Conservation (phyloP, 2,888 invertebrate genomes). For the Dicyrtoma fusca region DNA sequence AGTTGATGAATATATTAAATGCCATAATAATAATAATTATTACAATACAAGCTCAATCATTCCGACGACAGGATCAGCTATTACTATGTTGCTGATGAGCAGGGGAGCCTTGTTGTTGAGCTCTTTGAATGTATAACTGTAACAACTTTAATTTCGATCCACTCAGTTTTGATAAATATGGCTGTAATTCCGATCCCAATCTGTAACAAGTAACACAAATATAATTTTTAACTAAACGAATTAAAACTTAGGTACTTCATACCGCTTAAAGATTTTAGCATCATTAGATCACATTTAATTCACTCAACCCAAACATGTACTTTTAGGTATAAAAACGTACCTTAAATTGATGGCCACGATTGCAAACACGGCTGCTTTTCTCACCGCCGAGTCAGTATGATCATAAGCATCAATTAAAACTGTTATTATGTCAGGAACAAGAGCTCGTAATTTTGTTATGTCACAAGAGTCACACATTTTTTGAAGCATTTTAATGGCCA, state of each 20-base stretch:
- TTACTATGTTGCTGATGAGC: conserved; percentile 21
- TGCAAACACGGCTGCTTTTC: conserved; percentile 96
- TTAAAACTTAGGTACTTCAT: no score
- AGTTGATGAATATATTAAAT: no score
- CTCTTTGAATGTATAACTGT: conserved; percentile 75
- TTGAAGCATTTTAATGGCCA: conserved; percentile 57
- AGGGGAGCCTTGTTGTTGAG: conserved; percentile 59
- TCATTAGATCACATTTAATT: no score
- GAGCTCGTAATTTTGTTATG: conserved; percentile 49
- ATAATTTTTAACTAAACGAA: no score
- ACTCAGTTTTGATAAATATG: conserved; percentile 77
- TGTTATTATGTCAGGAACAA: conserved; percentile 52
- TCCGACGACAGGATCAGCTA: conserved; percentile 19
- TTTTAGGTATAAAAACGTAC: no score
- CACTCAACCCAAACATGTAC: no score
- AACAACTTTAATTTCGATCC: conserved; percentile 88
- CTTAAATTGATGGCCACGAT: conserved; percentile 92
- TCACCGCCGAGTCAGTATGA: conserved; percentile 85
- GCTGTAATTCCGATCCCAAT: conserved; percentile 60
- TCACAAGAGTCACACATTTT: conserved; percentile 55
- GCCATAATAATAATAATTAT: no score
- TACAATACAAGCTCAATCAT: not conserved
- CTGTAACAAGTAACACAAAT: conserved; percentile 33
- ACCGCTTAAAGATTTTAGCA: no score
- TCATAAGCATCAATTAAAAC: conserved; percentile 74